Percentiles rank a stretch among this genome's conserved stretches.
Evolutionary conservation across 30 jellyfish, hydroid and myxozoan species (phyloP).

Genomic region (Aurelia aurita complex sp. Pacific): DNA sequence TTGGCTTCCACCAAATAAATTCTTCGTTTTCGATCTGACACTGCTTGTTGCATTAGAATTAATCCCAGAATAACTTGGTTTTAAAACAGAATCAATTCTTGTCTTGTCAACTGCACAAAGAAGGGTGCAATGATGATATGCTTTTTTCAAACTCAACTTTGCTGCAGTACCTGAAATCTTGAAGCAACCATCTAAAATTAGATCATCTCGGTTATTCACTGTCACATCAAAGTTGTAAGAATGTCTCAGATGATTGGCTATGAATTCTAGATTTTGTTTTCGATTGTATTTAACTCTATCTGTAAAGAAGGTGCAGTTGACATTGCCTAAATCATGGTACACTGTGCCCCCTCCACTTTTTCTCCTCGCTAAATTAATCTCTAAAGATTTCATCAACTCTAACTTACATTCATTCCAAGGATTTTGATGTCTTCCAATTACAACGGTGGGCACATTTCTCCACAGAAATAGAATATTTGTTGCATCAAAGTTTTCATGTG

Average conservation of each 20-base stretch:
- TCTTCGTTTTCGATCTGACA: conserved; percentile 70
- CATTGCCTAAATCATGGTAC: conserved; percentile 93
- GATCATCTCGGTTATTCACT: conserved; percentile 76
- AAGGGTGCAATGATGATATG: conserved; percentile 96
- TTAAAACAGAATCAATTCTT: conserved; percentile 21
- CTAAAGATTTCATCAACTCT: conserved; percentile 21
- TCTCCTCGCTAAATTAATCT: conserved; percentile 73
- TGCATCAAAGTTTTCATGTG: conserved; percentile 42
- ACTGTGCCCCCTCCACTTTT: conserved; percentile 99
- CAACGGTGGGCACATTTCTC: conserved; percentile 90
- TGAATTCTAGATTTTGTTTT: conserved; percentile 51
- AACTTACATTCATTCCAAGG: conserved; percentile 93
- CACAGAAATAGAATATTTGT: conserved; percentile 63
- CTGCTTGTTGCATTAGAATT: conserved; percentile 89
- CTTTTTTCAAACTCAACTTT: conserved; percentile 77
- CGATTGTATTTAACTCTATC: conserved; percentile 52
- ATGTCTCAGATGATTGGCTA: conserved; percentile 45
- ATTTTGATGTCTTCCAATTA: conserved; percentile 94
- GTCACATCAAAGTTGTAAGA: conserved; percentile 22
- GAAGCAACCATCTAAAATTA: conserved; percentile 37
- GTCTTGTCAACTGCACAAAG: conserved; percentile 74
- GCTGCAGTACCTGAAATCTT: conserved; percentile 99
- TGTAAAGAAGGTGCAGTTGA: conserved; percentile 89
- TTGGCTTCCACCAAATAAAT: conserved; percentile 44
- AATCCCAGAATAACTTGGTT: conserved; percentile 57